Base-by-base conservation (phyloP, 2,797 vertebrate species). In the Yasuhikotakia modesta region DNA sequence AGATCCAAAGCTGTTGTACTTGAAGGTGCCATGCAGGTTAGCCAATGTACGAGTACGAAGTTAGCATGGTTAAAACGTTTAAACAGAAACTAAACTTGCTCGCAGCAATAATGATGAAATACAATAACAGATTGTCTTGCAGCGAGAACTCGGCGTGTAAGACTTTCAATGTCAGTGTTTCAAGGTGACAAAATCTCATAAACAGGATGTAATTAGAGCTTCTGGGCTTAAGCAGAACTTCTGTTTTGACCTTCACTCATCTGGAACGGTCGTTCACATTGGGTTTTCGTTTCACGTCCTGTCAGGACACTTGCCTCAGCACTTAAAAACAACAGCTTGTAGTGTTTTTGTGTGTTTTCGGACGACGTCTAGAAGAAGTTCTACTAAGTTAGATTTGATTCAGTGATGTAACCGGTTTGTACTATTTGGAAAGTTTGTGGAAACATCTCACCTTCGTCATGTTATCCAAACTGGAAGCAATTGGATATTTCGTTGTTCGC, bases 1-100 rank as follows among this genome's bases (percentile, higher is more conserved):
- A n/a, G n/a, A n/a, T 58, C 52, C 19, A 76, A 70, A 43, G 67
- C 57, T 27, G 32, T 78, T 70, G 76, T 63, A 22, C 35, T 27
- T 70, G 35, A 75, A 65, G 30, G 14, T 2, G 32, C 16, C 16
- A 19, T 2, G 43, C 21, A 21, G 45, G 67, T n/a, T 53, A 32
- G 22, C 0, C 10, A 46, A 5, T 2, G 3, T 4, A 14, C 4
- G 14, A 6, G n/a, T n/a, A n/a, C n/a, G n/a, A 58, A 19, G 27
- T 35, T 57, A 4, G 48, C 48, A 57, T 58, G 5, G 32, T 66
- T 50, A 52, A 19, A 39, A 22, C 8, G 19, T 39, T 39, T 43
- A 27, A 43, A 77, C 52, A 35, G 75, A 63, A 16, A 24, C 21
- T 0, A 19, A 70, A 77, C 69, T 24, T 27, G 64, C 58, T 58